Evolutionary conservation across 2,888 invertebrate species (phyloP).

Genomic region (Luperina nickerlii): DNA sequence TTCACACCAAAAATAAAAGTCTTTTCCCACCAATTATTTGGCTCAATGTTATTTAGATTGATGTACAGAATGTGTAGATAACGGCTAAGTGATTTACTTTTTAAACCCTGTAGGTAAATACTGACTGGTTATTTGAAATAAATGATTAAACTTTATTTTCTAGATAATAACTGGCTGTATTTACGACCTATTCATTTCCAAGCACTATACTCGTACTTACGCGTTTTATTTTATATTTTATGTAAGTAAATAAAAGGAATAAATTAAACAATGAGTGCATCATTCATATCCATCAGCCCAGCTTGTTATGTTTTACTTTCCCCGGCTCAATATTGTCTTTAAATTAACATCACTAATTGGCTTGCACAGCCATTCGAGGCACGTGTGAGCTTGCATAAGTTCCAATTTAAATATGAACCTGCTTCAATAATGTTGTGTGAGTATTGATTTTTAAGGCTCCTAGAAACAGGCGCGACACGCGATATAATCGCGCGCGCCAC

Average conservation of each 20-base stretch:
- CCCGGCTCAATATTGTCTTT: constrained; percentile 31
- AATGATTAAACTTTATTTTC: no score
- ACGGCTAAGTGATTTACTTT: no score
- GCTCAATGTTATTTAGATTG: no score
- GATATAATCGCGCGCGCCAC: no score
- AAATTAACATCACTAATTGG: constrained; percentile 52
- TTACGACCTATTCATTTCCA: background rate
- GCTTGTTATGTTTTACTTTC: constrained; percentile 27
- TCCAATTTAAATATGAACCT: constrained; percentile 35
- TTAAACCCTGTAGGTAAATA: no score
- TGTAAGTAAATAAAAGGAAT: background rate
- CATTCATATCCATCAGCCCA: background rate
- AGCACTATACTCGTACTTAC: background rate
- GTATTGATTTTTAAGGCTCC: constrained; percentile 5
- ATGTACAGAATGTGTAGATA: background rate
- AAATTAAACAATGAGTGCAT: background rate
- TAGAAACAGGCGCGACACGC: no score
- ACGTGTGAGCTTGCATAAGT: constrained; percentile 34
- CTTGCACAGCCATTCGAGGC: constrained; percentile 11
- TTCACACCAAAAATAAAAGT: no score
- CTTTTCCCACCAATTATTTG: no score
- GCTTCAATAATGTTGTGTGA: constrained; percentile 10
- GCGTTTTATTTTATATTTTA: background rate
- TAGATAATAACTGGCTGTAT: no score
- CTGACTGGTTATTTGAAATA: no score